Base-by-base conservation (phyloP, 2,888 invertebrate species). In the Bombylius major region DNA sequence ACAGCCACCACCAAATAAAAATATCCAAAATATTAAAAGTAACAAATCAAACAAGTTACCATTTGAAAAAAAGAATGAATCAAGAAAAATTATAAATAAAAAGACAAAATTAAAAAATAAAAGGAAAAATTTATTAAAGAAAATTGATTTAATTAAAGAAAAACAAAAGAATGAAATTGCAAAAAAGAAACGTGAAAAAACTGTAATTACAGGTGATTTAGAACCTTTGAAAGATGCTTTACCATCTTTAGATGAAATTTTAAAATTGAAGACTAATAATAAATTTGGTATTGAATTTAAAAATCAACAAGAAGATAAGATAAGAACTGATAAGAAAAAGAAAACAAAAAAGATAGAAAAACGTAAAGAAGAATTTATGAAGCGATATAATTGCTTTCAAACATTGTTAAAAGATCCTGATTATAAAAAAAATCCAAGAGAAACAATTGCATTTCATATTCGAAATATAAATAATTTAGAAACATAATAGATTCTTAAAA, bases 151-250 rank as follows among this genome's bases (percentile, higher is more conserved):
- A 3, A 56, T 64, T 0, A 66, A 66, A 36, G 67, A 69, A 46
- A 62, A 69, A 48, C 58, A 62, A 12, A 70, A 69, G 47, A 67
- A 69, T n/a, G 67, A 68, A 31, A 59, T 61, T 5, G 66, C 65
- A 0, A 65, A 64, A 5, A 67, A 66, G 47, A 67, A 68, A 56
- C 65, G 69, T 4, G 65, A 70, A 50, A 69, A 68, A 56, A 65
- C 69, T 5, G 65, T 63, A 6, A 62, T 71, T 0, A 62, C 68
- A 6, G 71, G 71, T 0, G 70, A 71, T 46, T 61, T 73, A 11
- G 68, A 67, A 36, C 65, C 67, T 0, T 58, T 73, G 0, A 67
- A 68, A n/a, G 73, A 73, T 62, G 72, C 72, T 0, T 50, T 73
- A 42, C 73, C 73, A 11, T 70, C 73, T 0, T 56, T 73, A 4